Base-by-base conservation (phyloP, 2,113 vertebrate genomes). In the Mirounga angustirostris region DNA sequence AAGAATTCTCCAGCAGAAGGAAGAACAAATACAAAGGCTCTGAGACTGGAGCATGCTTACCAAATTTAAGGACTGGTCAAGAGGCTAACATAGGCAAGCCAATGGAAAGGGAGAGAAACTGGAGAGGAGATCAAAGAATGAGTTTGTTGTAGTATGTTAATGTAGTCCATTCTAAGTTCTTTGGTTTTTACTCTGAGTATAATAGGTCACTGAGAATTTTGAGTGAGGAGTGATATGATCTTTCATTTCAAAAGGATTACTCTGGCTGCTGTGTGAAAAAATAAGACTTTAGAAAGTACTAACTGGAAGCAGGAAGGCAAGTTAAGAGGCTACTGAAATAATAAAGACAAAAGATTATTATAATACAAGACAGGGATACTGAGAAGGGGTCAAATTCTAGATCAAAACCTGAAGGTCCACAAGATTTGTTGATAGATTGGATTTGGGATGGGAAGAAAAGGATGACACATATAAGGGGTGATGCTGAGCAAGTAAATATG, bases 11-110 rank as follows among this genome's bases (percentile, higher is more conserved):
- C 40, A 92, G 16, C 19, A 80, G 56, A 86, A 26, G 61, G 19
- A 95, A 91, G 19, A 54, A 43, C 24, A 79, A 95, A 91, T 40
- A 30, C 52, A 73, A 92, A 92, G 54, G 11, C 15, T 92, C 8
- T 40, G 36, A 73, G 36, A 84, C 28, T n/a, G 4, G 2, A 58
- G 16, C n/a, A 46, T 36, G 52, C 30, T 92, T 80, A 87, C 40
- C 33, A 87, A n/a, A 92, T 24, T 30, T 40, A 86, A 87, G 52
- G 4, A 76, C 5, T 56, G 8, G 16, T 46, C 59, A 91, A 78
- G 6, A 63, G 43, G 16, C 30, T 91, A 78, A 85, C 50, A 52
- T 12, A 78, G 30, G 5, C n/a, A 58, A 91, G 33, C 46, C 71
- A 80, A 40, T 52, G 6, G 15, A 78, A 85, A 91, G 36, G 11